Evolutionary conservation across 2,797 vertebrate species (phyloP), one percentile per base, ranked within the genome.

Genomic region (Rhynchonycteris naso): DNA sequence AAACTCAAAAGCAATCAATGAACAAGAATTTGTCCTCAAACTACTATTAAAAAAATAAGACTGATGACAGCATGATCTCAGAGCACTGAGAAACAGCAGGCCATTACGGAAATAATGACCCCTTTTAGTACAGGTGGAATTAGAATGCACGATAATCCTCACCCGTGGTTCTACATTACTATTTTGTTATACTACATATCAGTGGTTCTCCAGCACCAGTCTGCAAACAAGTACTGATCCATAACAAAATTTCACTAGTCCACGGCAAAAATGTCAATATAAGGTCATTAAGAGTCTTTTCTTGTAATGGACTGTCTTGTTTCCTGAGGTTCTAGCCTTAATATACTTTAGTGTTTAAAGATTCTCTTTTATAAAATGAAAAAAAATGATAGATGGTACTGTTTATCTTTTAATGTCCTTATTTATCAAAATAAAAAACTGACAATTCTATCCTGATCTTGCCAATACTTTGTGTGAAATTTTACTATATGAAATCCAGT

Each of bases 41-140:
- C n/a, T n/a, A n/a, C n/a, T n/a, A n/a, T n/a, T 94, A 87, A 90
- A 95, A 95, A 80, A 91, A 28, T 33, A 86, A 94, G 69, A 94
- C 19, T 74, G 84, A 96, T 90, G 93, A 91, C 74, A 93, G 95
- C 35, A 82, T 81, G 89, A 84, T 9, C 92, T 38, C 87, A 81
- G 66, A 89, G 81, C 88, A 90, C 71, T 86, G 90, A 93, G 93
- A 96, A 93, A 68, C 74, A 96, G 82, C 1, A 88, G 89, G 90
- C 81, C 72, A 91, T 96, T 96, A 94, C 24, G 79, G 94, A 96
- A 96, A 93, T 95, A 96, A 97, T 54, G 96, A 93, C 56, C 95
- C 97, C 90, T 95, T 96, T 96, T 76, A 97, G 88, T 81, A 92
- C 81, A 94, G 94, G 85, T 89, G 28, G 82, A 96, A 95, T 96